These are phyloP conservation scores for Phaedon cochleariae DNA, from an alignment of 2,888 invertebrate species.

Conservation along the genomic window DNA sequence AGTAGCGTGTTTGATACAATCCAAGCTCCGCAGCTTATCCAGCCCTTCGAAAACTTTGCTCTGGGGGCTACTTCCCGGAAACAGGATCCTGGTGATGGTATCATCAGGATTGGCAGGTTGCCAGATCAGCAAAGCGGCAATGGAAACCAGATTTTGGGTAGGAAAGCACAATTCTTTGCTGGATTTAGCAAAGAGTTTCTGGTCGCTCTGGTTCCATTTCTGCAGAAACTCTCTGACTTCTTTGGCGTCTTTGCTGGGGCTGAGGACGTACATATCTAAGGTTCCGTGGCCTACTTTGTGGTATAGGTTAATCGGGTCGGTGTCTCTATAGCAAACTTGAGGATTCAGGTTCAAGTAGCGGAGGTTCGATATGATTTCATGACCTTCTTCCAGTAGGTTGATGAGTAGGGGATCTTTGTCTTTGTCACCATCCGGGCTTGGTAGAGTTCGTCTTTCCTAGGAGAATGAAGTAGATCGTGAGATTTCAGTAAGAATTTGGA, in stretches of 20 bases:
- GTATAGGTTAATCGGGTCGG: constrained; percentile 93
- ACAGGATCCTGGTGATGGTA: constrained; percentile 91
- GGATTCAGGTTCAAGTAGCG: constrained; percentile 84
- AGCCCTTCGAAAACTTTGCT: constrained; percentile 95
- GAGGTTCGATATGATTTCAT: constrained; percentile 85
- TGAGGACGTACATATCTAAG: constrained; percentile 95
- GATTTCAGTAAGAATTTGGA: no score
- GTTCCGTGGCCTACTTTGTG: constrained; percentile 95
- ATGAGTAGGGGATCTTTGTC: constrained; percentile 85
- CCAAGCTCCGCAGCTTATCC: constrained; percentile 89
- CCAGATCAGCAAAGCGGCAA: constrained; percentile 96
- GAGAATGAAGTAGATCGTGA: constrained; percentile 36
- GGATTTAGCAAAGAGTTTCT: constrained; percentile 75
- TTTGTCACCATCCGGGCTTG: constrained; percentile 84
- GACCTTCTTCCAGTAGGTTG: constrained; percentile 86
- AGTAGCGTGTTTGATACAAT: constrained; percentile 87
- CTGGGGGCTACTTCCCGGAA: constrained; percentile 95
- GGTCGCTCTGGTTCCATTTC: constrained; percentile 89
- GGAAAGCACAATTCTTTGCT: constrained; percentile 83
- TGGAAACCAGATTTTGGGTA: constrained; percentile 89
- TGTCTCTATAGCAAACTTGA: constrained; percentile 87
- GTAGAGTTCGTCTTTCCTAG: constrained; percentile 73
- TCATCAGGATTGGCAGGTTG: constrained; percentile 93
- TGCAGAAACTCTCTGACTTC: constrained; percentile 93
- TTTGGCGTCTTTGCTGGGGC: constrained; percentile 91